Evolutionary conservation across 2,888 invertebrate species (phyloP).

Genomic region (Pterobdella sp.): DNA sequence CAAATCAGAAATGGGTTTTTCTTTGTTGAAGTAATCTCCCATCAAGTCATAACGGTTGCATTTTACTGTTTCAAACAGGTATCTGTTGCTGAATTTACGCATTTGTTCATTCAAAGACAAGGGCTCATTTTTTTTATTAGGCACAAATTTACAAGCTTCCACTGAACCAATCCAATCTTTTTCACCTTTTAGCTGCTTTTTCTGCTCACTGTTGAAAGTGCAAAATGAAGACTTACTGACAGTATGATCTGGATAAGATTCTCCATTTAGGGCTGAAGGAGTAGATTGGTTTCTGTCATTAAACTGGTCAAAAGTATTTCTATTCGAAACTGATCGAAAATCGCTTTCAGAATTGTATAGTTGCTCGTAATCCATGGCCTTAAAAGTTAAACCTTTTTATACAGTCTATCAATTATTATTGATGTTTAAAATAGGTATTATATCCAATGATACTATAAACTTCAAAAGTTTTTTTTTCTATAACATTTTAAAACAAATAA

Average conservation of each 20-base stretch:
- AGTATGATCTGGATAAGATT: neutral
- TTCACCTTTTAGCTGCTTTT: neutral
- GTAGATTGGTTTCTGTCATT: neutral
- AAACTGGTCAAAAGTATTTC: conserved; percentile 8
- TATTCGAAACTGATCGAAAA: neutral
- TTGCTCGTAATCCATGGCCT: conserved; percentile 8
- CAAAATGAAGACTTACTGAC: neutral
- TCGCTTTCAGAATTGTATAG: neutral
- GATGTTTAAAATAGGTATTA: no score
- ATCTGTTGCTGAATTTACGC: conserved; percentile 22
- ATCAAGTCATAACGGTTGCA: conserved; percentile 22
- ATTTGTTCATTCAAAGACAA: neutral
- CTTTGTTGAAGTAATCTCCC: conserved; percentile 17
- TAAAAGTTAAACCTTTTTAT: no score
- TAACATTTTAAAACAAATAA: no score
- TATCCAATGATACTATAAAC: no score
- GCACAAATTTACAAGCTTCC: neutral
- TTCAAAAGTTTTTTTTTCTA: no score
- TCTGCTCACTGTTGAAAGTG: neutral
- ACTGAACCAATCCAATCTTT: neutral
- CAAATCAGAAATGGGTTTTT: neutral
- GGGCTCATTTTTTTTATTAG: neutral
- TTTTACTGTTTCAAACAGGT: conserved; percentile 17
- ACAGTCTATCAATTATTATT: no score
- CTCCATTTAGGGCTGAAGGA: neutral